phyloP scores from a whole-genome alignment of 2,888 invertebrate genomes.

The Rotaria sp. region DNA sequence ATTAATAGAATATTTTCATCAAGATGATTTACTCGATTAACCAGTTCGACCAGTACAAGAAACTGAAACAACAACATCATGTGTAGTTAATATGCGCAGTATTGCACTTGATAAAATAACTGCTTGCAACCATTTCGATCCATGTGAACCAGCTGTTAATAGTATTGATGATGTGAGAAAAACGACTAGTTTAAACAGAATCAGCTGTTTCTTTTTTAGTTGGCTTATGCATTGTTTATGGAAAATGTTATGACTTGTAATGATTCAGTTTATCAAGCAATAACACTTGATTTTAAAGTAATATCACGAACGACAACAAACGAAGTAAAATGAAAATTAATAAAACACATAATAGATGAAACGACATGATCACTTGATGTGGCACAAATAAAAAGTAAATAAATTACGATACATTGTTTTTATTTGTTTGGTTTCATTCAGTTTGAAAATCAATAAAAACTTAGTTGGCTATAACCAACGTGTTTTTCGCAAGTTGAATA shows the following conservation, averaged over 20 bases:
- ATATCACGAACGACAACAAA: constrained; percentile 79
- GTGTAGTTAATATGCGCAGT: constrained; percentile 66
- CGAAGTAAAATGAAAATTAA: constrained; percentile 56
- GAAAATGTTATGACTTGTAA: constrained; percentile 99
- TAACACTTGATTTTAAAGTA: constrained; percentile 77
- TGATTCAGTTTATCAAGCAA: constrained; percentile 82
- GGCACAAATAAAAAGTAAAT: neutral
- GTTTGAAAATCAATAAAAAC: no score
- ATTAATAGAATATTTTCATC: constrained; percentile 53
- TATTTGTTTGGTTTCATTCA: no score
- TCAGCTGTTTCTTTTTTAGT: constrained; percentile 55
- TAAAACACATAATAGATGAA: neutral
- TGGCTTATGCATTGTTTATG: constrained; percentile 99
- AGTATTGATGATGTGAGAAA: constrained; percentile 80
- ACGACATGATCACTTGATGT: neutral
- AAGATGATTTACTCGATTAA: constrained; percentile 28
- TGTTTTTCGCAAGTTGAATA: no score
- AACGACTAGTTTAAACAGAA: neutral
- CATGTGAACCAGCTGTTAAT: constrained; percentile 84
- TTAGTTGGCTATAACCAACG: no score
- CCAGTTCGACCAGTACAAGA: neutral
- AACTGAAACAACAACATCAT: constrained; percentile 11
- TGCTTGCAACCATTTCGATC: constrained; percentile 75
- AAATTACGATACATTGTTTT: no score
- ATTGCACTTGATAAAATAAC: constrained; percentile 69